Evolutionary conservation across 2,888 invertebrate species (phyloP), one percentile per base, ranked within the genome.

Genomic region (Nomada ruficornis): DNA sequence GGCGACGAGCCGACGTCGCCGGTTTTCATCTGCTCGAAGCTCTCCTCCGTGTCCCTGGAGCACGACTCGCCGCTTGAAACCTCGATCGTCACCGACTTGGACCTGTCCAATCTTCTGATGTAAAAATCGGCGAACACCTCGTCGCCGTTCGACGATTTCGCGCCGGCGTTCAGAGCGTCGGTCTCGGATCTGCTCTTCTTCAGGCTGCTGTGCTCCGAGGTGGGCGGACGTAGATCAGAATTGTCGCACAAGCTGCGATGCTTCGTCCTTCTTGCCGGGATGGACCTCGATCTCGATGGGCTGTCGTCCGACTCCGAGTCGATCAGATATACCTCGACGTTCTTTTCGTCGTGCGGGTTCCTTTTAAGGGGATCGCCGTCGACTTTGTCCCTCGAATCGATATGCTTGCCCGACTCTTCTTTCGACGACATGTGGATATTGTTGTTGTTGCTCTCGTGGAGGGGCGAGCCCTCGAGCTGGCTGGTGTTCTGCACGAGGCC

Each of bases 51-150:
- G 23, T 55, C 23, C 20, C 23, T 55, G 20, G 20, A 20, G 20
- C 23, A 36, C 15, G 59, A 52, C 7, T 1, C 52, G 1, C 2
- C 2, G 26, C 55, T 50, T 2, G 4, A 10, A 1, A 77, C 10
- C 23, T 71, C 71, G 26, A 20, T 20, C 10, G 11, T 20, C 55
- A 64, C 3, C 10, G 77, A 77, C 10, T 44, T 59, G 1, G 77
- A 71, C 23, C 59, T 71, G 23, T 77, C 64, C 10, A 71, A 5
- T n/a, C n/a, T 42, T 42, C 2, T 77, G 23, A 77, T 64, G 9
- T 42, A 71, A 5, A 29, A 18, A 0, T 63, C 62, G 1, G 29
- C 2, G 1, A 77, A 5, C 11, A 13, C 2, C 11, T 70, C 70
- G 7, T 70, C 29, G 5, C 5, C 11, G 18, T 0, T 10, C 4